Evolutionary conservation across 2,113 vertebrate genomes (phyloP).

Genomic region (Morone chrysops): DNA sequence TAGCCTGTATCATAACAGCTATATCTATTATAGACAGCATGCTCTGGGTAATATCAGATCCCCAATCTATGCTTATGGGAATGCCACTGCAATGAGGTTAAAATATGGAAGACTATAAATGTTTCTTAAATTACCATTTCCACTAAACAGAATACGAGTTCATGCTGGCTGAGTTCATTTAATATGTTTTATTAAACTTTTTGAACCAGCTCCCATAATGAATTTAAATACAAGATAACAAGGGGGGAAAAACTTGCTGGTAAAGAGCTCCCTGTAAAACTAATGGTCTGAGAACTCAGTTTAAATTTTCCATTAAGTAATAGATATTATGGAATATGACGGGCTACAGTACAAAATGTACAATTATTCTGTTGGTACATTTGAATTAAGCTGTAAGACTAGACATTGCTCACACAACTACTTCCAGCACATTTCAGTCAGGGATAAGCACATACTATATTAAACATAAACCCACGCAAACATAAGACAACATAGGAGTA

Average conservation of each 20-base stretch:
- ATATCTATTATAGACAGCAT: constrained; percentile 30
- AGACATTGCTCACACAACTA: neutral
- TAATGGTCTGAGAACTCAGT: neutral
- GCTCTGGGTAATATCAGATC: constrained; percentile 36
- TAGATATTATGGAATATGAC: neutral
- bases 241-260: constrained; percentile 6
- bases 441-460: neutral
- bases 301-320: constrained; percentile 3
- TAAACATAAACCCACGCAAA: neutral
- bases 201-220: constrained; percentile 22
- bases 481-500: no score
- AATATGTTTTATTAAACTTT: constrained; percentile 16
- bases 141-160: constrained; percentile 27
- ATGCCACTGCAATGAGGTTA: constrained; percentile 25
- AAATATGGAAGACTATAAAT: constrained; percentile 56
- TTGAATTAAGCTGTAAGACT: neutral
- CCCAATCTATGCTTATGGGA: constrained; percentile 29
- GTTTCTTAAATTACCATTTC: constrained; percentile 42
- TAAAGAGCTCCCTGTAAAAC: constrained; percentile 21
- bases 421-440: neutral
- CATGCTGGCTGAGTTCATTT: constrained; percentile 22
- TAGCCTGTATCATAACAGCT: constrained; percentile 25
- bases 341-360: neutral
- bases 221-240: constrained; percentile 32
- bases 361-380: neutral